A percentile compares a stretch with the other conserved stretches of the same genome.
Conservation (phyloP, 2,113 vertebrate genomes). For the Reinhardtius hippoglossoides region DNA sequence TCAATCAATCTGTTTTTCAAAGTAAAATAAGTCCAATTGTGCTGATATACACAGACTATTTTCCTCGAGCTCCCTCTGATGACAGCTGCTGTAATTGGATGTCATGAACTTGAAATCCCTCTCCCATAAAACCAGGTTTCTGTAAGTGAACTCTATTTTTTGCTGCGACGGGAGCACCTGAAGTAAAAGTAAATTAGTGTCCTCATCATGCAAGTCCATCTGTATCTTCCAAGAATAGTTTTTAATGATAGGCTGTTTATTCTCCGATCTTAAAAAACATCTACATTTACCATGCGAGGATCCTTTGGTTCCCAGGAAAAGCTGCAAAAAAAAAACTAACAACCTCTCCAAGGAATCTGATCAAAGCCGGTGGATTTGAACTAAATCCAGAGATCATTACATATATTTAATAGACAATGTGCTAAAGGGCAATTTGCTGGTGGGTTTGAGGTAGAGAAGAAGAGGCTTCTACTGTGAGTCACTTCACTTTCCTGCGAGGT, state of each 20-base stretch:
- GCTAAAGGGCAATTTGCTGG: constrained; percentile 21
- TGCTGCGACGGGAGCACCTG: background rate
- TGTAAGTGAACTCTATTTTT: constrained; percentile 66
- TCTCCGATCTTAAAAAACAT: background rate
- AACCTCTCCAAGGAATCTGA: background rate
- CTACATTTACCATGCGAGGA: constrained; percentile 3
- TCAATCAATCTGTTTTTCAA: constrained; percentile 65
- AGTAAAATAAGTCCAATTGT: constrained; percentile 39
- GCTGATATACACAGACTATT: constrained; percentile 52
- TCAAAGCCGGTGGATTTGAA: constrained; percentile 15
- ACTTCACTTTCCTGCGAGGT: background rate
- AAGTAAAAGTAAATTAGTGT: constrained; percentile 33
- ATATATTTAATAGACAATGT: background rate
- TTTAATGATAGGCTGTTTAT: constrained; percentile 40
- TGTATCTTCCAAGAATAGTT: constrained; percentile 29
- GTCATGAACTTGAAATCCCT: constrained; percentile 51
- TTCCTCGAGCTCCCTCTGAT: constrained; percentile 51
- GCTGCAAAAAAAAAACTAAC: background rate
- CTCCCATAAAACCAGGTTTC: constrained; percentile 25
- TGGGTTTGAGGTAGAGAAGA: constrained; percentile 1
- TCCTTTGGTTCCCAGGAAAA: background rate
- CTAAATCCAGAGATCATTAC: constrained; percentile 10
- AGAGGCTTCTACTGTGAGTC: constrained; percentile 9
- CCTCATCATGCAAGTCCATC: constrained; percentile 14
- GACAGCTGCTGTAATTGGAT: constrained; percentile 60